A percentile compares a stretch with the other conserved stretches of the same genome.
These are phyloP conservation scores for Cyprinodon tularosa DNA, from an alignment of 2,113 vertebrate species.

Conservation along the genomic window DNA sequence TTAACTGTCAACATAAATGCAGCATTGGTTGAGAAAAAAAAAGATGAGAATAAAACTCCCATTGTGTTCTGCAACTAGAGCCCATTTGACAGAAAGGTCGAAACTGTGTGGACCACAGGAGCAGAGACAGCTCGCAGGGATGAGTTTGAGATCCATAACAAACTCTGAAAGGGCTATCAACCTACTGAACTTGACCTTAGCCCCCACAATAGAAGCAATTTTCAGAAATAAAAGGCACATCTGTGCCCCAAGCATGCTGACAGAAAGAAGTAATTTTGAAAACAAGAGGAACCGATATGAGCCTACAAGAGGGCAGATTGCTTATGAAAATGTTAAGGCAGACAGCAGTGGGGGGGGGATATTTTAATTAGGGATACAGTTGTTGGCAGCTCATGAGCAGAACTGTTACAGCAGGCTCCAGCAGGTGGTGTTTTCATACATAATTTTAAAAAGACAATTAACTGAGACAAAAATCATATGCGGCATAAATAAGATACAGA, in stretches of 20 bases:
- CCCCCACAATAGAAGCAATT: conserved; percentile 39
- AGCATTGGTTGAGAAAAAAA: conserved; percentile 47
- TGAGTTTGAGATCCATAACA: conserved; percentile 66
- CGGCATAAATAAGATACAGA: background rate
- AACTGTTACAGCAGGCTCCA: background rate
- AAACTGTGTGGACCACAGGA: conserved; percentile 42
- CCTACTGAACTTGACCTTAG: conserved; percentile 47
- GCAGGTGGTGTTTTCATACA: conserved; percentile 26
- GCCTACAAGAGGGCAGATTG: conserved; percentile 11
- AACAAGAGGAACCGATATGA: conserved; percentile 19
- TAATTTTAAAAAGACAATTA: conserved; percentile 2
- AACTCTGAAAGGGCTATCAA: conserved; percentile 53
- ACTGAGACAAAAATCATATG: conserved; percentile 6
- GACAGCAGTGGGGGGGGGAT: conserved; percentile 13
- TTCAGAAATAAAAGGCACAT: conserved; percentile 9
- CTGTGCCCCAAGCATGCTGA: conserved; percentile 22
- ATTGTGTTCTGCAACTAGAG: conserved; percentile 20
- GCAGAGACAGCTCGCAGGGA: conserved; percentile 56
- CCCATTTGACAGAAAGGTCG: conserved; percentile 51
- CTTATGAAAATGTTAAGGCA: conserved; percentile 19
- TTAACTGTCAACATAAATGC: conserved; percentile 78
- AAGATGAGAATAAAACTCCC: conserved; percentile 55
- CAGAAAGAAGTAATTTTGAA: conserved; percentile 28
- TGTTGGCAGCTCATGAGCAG: conserved; percentile 16
- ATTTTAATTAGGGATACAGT: conserved; percentile 37